These are phyloP conservation scores for Diachasmimorpha longicaudata DNA, from an alignment of 1,140 invertebrate species.

Conservation along the genomic window DNA sequence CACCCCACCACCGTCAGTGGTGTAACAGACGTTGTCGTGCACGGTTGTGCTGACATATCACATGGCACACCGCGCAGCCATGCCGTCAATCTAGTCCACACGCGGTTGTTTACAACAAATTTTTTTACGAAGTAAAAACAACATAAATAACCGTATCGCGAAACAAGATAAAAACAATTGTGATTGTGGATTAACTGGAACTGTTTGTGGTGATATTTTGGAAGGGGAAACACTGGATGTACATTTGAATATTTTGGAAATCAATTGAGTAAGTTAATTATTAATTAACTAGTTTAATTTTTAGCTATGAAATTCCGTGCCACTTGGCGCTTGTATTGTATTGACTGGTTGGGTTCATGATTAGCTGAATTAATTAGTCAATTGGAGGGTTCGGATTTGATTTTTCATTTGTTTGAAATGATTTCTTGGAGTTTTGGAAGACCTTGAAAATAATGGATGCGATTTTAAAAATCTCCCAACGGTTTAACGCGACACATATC, in stretches of 20 bases:
- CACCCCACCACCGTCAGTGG: slow-evolving; percentile 50
- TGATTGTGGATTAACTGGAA: neutral
- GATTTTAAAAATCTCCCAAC: neutral
- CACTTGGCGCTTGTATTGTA: no score
- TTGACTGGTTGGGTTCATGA: no score
- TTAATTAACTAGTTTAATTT: neutral
- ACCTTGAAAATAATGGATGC: no score
- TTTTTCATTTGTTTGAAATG: no score
- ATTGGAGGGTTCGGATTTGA: no score
- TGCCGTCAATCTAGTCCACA: slow-evolving; percentile 32
- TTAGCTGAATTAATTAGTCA: no score
- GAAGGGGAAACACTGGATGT: neutral
- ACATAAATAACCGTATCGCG: neutral
- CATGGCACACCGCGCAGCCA: slow-evolving; percentile 26
- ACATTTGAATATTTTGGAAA: neutral
- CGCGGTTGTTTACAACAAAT: neutral
- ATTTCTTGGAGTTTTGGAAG: no score
- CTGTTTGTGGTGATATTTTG: neutral
- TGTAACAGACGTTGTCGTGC: slow-evolving; percentile 41
- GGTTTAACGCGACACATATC: neutral
- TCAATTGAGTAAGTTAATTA: neutral
- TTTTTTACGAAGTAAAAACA: neutral
- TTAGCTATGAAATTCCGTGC: no score
- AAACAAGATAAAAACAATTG: neutral
- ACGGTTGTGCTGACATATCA: slow-evolving; percentile 20